Evolutionary conservation across 2,113 vertebrate genomes (phyloP).

Genomic region (Struthidea cinerea): DNA sequence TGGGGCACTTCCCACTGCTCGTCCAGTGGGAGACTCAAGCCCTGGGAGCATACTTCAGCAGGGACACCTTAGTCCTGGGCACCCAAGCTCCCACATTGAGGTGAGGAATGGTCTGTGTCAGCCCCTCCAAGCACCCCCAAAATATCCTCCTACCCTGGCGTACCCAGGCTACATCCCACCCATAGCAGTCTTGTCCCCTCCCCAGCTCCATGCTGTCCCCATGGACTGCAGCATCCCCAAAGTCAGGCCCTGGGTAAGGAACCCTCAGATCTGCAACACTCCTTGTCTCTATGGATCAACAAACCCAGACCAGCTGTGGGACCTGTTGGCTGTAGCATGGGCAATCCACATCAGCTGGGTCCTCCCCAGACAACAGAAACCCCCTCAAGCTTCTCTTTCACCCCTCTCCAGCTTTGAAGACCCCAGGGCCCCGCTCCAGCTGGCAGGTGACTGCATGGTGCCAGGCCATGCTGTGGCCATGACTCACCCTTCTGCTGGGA

Average conservation of each 20-base stretch:
- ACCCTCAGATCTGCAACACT: neutral
- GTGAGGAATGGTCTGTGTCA: neutral
- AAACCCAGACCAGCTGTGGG: neutral
- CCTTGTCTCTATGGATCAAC: accelerated
- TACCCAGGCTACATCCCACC: neutral
- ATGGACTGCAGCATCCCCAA: neutral
- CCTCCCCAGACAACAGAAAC: neutral
- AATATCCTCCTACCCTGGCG: accelerated
- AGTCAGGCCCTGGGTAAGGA: neutral
- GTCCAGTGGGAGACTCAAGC: accelerated
- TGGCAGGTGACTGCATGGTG: neutral
- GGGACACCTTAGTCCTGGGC: neutral
- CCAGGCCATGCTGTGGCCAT: neutral
- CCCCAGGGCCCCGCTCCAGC: accelerated
- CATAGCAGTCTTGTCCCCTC: neutral
- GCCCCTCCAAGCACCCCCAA: neutral
- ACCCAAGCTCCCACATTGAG: neutral
- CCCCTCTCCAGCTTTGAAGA: neutral
- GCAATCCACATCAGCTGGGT: neutral
- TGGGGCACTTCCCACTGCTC: neutral
- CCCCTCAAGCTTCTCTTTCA: neutral
- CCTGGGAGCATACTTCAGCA: neutral
- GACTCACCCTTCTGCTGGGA: neutral
- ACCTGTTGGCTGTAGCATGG: neutral
- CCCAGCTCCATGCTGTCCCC: neutral